Evolutionary conservation across 2,113 vertebrate species (phyloP).

Genomic region (Corvus moneduloides): DNA sequence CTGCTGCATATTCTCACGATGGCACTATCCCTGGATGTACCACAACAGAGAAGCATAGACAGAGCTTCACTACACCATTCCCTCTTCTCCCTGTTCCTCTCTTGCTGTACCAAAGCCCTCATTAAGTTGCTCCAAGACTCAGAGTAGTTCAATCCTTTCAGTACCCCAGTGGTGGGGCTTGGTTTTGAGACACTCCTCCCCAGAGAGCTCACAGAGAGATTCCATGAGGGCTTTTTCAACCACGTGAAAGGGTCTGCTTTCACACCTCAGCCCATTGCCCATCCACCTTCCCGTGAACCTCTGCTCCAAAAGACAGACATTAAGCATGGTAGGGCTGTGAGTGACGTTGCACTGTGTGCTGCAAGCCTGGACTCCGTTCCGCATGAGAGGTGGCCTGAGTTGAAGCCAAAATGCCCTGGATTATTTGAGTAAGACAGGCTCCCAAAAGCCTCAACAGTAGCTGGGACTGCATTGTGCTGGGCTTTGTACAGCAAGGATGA

Average conservation of each 20-base stretch:
- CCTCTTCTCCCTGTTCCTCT: not conserved
- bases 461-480: not conserved
- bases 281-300: not conserved
- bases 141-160: not conserved
- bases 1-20: not conserved
- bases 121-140: not conserved
- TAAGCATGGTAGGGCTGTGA: not conserved
- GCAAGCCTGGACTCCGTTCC: not conserved
- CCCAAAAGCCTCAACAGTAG: not conserved
- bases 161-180: not conserved
- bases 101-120: not conserved
- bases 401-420: not conserved
- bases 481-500: not conserved
- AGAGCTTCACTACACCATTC: not conserved
- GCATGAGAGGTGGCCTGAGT: not conserved
- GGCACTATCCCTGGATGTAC: not conserved
- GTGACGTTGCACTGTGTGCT: rapidly evolving
- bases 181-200: not conserved
- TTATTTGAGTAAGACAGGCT: not conserved
- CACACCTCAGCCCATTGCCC: not conserved
- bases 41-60: not conserved
- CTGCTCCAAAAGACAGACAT: not conserved
- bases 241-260: not conserved
- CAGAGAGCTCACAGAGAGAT: not conserved
- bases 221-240: not conserved